Conservation (phyloP, 2,888 invertebrate species). For the Diplolepis rosae region DNA sequence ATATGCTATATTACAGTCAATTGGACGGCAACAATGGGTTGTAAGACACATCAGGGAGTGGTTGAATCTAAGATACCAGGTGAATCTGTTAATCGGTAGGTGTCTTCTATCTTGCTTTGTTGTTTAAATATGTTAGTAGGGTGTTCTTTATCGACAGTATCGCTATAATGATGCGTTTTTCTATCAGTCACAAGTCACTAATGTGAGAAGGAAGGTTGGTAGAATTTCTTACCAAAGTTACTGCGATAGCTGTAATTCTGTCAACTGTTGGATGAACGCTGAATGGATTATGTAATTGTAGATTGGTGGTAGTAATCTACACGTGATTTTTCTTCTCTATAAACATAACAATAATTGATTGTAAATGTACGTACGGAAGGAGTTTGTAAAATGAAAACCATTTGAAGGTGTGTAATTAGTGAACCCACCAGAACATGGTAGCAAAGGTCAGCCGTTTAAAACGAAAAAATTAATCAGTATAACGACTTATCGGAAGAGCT, state of each 20-base stretch:
- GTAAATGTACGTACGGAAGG: too few relatives aligned
- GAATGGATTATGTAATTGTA: conserved; percentile 72
- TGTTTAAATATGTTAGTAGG: not conserved
- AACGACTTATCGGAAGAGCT: conserved; percentile 59
- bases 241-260: conserved; percentile 70
- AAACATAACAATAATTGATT: too few relatives aligned
- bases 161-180: conserved; percentile 41
- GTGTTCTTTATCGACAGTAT: conserved; percentile 15
- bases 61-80: conserved; percentile 69
- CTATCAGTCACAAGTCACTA: conserved; percentile 39
- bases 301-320: too few relatives aligned
- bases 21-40: conserved; percentile 67
- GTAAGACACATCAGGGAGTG: conserved; percentile 59
- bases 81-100: conserved; percentile 69
- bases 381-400: not conserved
- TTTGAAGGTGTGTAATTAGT: not conserved
- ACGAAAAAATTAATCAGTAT: conserved; percentile 46
- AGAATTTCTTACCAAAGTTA: conserved; percentile 60
- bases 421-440: not conserved
- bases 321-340: too few relatives aligned
- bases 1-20: conserved; percentile 64
- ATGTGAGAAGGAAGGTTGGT: not conserved
- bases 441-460: conserved; percentile 11
- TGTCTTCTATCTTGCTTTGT: conserved; percentile 48
- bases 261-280: conserved; percentile 70